Evolutionary conservation across 2,888 invertebrate species (phyloP).

Genomic region (Calliphora vomitoria): DNA sequence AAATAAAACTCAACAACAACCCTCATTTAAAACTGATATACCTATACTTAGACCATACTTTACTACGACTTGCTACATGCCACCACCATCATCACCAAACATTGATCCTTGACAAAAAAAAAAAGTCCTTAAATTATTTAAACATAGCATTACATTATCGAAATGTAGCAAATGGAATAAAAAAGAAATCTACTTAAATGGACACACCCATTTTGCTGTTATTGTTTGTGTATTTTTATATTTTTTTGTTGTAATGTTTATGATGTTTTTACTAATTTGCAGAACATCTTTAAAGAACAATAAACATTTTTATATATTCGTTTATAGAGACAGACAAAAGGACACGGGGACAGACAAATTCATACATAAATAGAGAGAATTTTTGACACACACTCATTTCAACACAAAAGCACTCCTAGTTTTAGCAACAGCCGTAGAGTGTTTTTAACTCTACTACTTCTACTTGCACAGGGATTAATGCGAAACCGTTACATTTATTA

Average conservation of each 20-base stretch:
- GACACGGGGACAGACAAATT: neutral
- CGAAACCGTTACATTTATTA: conserved; percentile 12
- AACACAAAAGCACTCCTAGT: conserved; percentile 10
- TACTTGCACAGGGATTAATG: neutral
- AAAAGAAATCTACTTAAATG: conserved; percentile 45
- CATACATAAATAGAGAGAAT: conserved; percentile 3
- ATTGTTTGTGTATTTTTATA: neutral
- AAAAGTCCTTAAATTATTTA: conserved; percentile 30
- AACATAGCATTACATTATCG: conserved; percentile 47
- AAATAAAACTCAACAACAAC: neutral
- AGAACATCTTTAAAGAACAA: conserved; percentile 53
- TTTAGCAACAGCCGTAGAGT: neutral
- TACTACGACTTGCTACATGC: neutral
- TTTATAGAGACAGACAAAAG: neutral
- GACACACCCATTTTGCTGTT: conserved; percentile 59
- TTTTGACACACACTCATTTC: conserved; percentile 20
- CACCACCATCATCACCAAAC: neutral
- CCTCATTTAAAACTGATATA: neutral
- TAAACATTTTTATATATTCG: conserved; percentile 37
- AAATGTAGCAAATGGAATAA: neutral
- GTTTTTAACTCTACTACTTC: neutral
- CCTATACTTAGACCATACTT: neutral
- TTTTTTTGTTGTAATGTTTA: neutral
- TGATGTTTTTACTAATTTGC: conserved; percentile 35
- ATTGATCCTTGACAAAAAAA: neutral